These are phyloP conservation scores for Caenorhabditis sp. DNA, from an alignment of 2,888 invertebrate genomes.

Conservation along the genomic window DNA sequence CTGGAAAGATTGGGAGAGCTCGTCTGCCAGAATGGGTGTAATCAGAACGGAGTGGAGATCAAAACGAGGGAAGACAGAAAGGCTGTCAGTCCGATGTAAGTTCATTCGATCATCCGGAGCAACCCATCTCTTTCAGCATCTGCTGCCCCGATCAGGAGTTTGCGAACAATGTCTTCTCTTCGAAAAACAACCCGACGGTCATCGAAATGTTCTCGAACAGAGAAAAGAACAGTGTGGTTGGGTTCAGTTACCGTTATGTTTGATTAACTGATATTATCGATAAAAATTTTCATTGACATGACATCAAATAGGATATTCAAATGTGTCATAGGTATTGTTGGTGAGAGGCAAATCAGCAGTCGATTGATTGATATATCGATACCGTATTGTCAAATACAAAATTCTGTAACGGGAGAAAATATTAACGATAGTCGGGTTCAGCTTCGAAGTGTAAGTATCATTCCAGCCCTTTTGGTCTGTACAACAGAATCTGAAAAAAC, in stretches of 20 bases:
- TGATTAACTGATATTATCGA: background rate
- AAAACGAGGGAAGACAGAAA: constrained; percentile 6
- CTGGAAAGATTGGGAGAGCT: background rate
- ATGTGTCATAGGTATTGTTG: background rate
- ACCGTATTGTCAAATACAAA: background rate
- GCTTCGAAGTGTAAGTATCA: background rate
- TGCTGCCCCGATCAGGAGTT: constrained; percentile 17
- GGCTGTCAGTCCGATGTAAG: constrained; percentile 27
- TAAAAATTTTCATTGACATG: background rate
- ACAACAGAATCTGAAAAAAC: background rate
- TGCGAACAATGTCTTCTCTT: background rate
- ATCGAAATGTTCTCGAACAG: constrained; percentile 14
- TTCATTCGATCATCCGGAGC: background rate
- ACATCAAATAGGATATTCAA: background rate
- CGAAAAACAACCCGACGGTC: constrained; percentile 15
- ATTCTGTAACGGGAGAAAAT: background rate
- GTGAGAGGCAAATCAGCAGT: background rate
- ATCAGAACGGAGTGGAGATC: constrained; percentile 27
- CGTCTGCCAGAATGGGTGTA: constrained; percentile 24
- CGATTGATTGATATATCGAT: background rate
- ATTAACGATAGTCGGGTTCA: background rate
- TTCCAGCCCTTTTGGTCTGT: background rate
- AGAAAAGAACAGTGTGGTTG: background rate
- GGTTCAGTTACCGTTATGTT: constrained; percentile 19
- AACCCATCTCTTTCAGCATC: constrained; percentile 6